Evolutionary conservation across 2,113 vertebrate species (phyloP).

Genomic region (Xenopus laevis): DNA sequence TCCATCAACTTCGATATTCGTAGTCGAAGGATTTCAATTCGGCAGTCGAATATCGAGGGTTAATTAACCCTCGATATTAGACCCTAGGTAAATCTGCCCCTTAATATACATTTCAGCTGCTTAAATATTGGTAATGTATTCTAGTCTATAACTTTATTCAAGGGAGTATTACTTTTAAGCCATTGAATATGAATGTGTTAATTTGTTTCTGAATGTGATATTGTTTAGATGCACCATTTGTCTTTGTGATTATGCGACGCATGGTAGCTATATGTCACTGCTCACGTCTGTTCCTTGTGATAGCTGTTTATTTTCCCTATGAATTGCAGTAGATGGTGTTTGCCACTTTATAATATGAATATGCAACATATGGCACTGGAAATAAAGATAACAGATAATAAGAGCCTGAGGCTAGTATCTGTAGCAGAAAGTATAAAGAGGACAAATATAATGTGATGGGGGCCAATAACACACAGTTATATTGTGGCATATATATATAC

Average conservation of each 20-base stretch:
- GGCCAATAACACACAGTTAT: too few species aligned
- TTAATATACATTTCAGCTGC: too few species aligned
- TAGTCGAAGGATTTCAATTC: too few species aligned
- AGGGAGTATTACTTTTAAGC: too few species aligned
- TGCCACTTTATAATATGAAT: not conserved
- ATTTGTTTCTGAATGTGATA: not conserved
- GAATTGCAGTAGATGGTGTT: not conserved
- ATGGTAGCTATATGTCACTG: not conserved
- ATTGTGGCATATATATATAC: not conserved
- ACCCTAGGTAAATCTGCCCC: too few species aligned
- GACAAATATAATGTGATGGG: too few species aligned
- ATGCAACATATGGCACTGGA: not conserved
- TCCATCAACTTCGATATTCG: too few species aligned
- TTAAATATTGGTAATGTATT: too few species aligned
- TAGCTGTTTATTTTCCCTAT: not conserved
- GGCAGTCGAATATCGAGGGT: too few species aligned
- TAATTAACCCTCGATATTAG: too few species aligned
- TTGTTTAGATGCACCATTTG: not conserved
- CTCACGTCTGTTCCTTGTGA: not conserved
- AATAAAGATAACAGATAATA: not conserved
- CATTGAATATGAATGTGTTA: not conserved
- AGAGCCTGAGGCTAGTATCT: constrained; percentile 1
- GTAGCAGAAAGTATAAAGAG: too few species aligned
- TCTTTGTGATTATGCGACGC: not conserved
- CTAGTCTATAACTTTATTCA: too few species aligned